Evolutionary conservation across 2,888 invertebrate species (phyloP), one percentile per base, ranked within the genome.

Genomic region (Eupithecia subumbrata): DNA sequence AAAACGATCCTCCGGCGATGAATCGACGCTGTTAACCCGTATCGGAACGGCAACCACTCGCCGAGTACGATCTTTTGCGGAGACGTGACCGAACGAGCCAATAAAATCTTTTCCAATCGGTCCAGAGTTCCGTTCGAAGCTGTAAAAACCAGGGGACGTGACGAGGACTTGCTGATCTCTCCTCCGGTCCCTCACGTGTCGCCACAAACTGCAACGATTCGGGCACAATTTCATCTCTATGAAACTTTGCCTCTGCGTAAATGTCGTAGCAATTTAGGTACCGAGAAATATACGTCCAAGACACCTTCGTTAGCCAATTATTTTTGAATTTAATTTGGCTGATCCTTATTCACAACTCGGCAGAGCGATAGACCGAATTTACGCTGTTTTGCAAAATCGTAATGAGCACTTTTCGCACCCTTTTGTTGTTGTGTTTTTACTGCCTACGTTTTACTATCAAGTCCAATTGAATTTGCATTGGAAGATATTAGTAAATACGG

Each of bases 11-110:
- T 87, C 84, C 83, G 84, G 84, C 88, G 88, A 89, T 90, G 89
- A 90, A 91, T 90, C 87, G 89, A 79, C 82, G 87, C 87, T 89
- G 89, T 92, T 90, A 89, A 88, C 89, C 90, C 87, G 86, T 89
- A 90, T 91, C 89, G 89, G 88, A 91, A 89, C 88, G 86, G 87
- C 86, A 86, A 84, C 85, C 85, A 88, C 88, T 89, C 82, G 84
- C 82, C 85, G 84, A 88, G 89, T 88, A 86, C 91, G 91, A 91
- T 92, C 89, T 91, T 90, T 89, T 84, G 85, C 85, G 78, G 86
- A 84, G 87, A 92, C 92, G 93, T 93, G 93, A 92, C 91, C 90
- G 88, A 90, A 87, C 85, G 87, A 84, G 85, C 88, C 89, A 90
- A 92, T 93, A 93, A 92, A 93, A 92, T 90, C 90, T 88, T 87